Conservation (phyloP, 2,888 invertebrate genomes). For the Ametastegia equiseti region DNA sequence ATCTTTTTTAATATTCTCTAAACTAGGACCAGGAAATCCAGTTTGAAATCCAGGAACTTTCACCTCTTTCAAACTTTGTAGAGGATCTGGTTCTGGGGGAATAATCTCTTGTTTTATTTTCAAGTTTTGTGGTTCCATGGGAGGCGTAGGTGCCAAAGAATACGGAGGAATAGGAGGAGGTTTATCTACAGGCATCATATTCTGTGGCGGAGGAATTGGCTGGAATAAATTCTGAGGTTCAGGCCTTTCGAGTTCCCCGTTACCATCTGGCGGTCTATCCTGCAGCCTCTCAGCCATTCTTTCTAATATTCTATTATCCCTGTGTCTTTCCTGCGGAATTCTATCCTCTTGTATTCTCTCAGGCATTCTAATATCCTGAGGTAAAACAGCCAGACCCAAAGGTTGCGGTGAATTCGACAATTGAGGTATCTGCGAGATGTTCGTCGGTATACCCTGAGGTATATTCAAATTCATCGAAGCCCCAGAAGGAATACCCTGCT, state of each 20-base stretch:
- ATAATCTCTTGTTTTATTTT: conserved; percentile 85
- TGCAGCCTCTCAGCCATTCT: conserved; percentile 55
- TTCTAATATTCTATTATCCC: conserved; percentile 65
- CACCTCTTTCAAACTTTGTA: conserved; percentile 88
- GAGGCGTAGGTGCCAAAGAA: conserved; percentile 70
- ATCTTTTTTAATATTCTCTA: conserved; percentile 87
- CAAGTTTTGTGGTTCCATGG: conserved; percentile 83
- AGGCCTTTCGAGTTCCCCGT: conserved; percentile 61
- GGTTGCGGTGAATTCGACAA: conserved; percentile 69
- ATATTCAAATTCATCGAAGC: conserved; percentile 72
- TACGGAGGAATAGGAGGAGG: conserved; percentile 63
- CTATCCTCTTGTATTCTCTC: conserved; percentile 49
- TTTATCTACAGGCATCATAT: conserved; percentile 62
- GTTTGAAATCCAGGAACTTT: conserved; percentile 86
- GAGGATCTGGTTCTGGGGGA: conserved; percentile 81
- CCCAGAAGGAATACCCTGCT: conserved; percentile 58
- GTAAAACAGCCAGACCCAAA: conserved; percentile 69
- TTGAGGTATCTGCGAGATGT: conserved; percentile 68
- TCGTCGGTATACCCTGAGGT: conserved; percentile 70
- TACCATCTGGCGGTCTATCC: conserved; percentile 45
- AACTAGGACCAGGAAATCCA: conserved; percentile 82
- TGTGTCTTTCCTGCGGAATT: conserved; percentile 52
- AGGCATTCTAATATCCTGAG: conserved; percentile 57
- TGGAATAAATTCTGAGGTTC: conserved; percentile 70
- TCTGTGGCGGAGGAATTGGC: conserved; percentile 67